Conservation (phyloP, 2,888 invertebrate species). For the Amblyteles armatorius region DNA sequence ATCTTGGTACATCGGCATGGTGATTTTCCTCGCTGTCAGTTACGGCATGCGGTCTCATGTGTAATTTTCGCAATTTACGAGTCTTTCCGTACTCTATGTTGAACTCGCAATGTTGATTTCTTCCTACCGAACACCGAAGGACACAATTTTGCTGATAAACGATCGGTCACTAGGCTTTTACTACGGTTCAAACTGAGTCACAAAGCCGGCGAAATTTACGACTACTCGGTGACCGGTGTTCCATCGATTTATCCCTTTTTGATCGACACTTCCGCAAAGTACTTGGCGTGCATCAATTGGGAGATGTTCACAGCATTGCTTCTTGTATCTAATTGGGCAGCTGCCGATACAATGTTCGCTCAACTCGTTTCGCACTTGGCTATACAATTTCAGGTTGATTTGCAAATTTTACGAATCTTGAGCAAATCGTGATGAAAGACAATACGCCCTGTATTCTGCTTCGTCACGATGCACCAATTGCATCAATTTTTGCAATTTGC, state of each 20-base stretch:
- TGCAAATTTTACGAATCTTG: not conserved
- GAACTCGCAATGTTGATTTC: not conserved
- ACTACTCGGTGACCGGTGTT: conserved; percentile 37
- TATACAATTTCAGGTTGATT: conserved; percentile 47
- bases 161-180: not conserved
- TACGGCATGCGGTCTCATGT: conserved; percentile 4
- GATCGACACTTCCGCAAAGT: conserved; percentile 32
- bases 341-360: conserved; percentile 48
- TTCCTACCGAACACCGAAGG: not conserved
- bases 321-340: conserved; percentile 22
- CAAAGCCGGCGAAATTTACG: conserved; percentile 24
- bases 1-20: conserved; percentile 12
- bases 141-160: not conserved
- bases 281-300: conserved; percentile 34
- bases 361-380: conserved; percentile 38
- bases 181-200: not conserved
- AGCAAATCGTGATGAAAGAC: not conserved
- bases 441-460: no score
- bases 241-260: conserved; percentile 41
- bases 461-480: no score
- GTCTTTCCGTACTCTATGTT: not conserved
- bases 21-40: not conserved
- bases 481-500: no score
- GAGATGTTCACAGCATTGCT: conserved; percentile 13
- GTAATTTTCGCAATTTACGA: conserved; percentile 15